A percentile compares a stretch with the other conserved stretches of the same genome.
phyloP scores from a whole-genome alignment of 2,888 invertebrate species.

The Stegophylla sp. region DNA sequence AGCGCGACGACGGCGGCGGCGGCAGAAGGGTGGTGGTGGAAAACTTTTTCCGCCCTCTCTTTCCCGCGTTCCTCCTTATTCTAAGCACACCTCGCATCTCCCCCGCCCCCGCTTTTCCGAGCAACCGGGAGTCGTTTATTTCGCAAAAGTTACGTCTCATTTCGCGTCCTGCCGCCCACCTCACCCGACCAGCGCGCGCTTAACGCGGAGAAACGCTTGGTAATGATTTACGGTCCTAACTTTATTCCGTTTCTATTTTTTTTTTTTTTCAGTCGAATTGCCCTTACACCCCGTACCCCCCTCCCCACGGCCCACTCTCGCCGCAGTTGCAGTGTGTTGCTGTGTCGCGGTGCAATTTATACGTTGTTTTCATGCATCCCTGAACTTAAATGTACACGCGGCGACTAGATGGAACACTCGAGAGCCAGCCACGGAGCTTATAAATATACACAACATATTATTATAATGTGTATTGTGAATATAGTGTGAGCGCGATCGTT shows the following conservation, averaged over 20 bases:
- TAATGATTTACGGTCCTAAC: slow-evolving; percentile 57
- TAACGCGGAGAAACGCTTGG: slow-evolving; percentile 37
- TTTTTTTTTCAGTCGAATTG: slow-evolving; percentile 47
- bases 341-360: too few species aligned
- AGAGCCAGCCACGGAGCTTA: too few species aligned
- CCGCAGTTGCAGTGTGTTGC: background rate
- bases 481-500: too few species aligned
- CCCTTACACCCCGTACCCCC: background rate
- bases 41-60: slow-evolving; percentile 42
- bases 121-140: slow-evolving; percentile 49
- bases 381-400: slow-evolving; percentile 38
- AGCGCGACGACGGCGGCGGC: background rate
- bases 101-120: slow-evolving; percentile 50
- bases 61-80: slow-evolving; percentile 5
- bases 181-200: background rate
- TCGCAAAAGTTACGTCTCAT: slow-evolving; percentile 54
- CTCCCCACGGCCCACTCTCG: too few species aligned
- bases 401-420: slow-evolving; percentile 17
- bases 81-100: slow-evolving; percentile 10
- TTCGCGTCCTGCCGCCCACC: background rate
- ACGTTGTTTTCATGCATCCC: slow-evolving; percentile 51
- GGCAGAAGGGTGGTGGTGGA: slow-evolving; percentile 26
- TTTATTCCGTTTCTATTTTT: slow-evolving; percentile 46
- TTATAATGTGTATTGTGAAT: background rate
- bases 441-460: too few species aligned